phyloP scores from a whole-genome alignment of 2,113 vertebrate species.

The Ageneiosus marmoratus region DNA sequence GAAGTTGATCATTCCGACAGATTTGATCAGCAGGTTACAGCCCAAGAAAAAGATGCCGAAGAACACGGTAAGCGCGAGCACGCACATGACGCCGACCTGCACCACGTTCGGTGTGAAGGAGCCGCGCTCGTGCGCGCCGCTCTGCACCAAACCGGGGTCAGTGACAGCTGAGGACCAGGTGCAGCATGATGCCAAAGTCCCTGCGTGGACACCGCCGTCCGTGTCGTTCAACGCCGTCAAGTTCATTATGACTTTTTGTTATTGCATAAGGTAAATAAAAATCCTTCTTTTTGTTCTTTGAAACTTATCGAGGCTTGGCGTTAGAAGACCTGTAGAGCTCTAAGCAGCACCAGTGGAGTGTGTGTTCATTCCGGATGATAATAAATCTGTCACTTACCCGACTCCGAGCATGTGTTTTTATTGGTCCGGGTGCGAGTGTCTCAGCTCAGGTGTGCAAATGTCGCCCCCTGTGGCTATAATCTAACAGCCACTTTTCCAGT shows the following conservation, averaged over 20 bases:
- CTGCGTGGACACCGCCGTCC: conserved; percentile 67
- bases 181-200: conserved; percentile 74
- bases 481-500: not conserved
- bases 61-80: conserved; percentile 84
- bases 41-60: conserved; percentile 88
- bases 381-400: not conserved
- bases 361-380: not conserved
- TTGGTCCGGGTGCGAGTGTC: not conserved
- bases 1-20: conserved; percentile 88
- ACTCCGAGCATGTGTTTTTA: not conserved
- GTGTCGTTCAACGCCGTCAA: conserved; percentile 68
- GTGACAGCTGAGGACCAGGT: conserved; percentile 76
- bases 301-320: not conserved
- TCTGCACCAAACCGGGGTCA: conserved; percentile 68
- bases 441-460: not conserved
- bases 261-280: not conserved
- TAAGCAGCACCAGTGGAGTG: not conserved
- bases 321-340: not conserved
- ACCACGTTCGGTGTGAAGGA: conserved; percentile 80
- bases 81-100: conserved; percentile 88
- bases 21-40: conserved; percentile 88
- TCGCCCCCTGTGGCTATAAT: conserved; percentile 14
- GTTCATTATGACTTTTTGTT: conserved; percentile 60
- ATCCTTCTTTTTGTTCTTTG: not conserved
- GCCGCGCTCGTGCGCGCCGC: conserved; percentile 75